Evolutionary conservation across 2,113 vertebrate genomes (phyloP).

Genomic region (Ophiodon elongatus): DNA sequence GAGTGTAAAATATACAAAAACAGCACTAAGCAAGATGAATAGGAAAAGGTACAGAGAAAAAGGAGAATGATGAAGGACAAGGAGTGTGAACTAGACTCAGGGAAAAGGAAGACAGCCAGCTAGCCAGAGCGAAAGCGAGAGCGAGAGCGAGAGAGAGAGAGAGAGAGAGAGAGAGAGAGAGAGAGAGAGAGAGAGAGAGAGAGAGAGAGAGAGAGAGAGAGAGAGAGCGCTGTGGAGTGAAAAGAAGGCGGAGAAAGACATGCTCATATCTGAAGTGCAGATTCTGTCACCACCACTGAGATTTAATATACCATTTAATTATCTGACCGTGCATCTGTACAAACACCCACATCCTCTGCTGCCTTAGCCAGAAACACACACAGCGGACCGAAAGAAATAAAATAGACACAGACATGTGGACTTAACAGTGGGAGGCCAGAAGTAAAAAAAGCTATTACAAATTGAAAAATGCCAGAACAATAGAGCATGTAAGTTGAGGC

Average conservation of each 20-base stretch:
- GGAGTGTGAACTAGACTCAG: conserved; percentile 4
- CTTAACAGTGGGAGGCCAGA: conserved; percentile 29
- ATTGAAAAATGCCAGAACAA: conserved; percentile 38
- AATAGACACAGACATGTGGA: conserved; percentile 25
- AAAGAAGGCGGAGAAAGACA: conserved; percentile 47
- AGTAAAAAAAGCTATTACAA: conserved; percentile 19
- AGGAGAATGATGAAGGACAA: conserved; percentile 5
- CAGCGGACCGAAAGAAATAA: neutral
- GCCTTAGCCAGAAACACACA: conserved; percentile 33
- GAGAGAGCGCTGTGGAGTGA: conserved; percentile 43
- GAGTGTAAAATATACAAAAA: conserved; percentile 46
- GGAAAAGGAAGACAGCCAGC: too few species aligned
- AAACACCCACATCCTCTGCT: conserved; percentile 79
- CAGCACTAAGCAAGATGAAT: conserved; percentile 37
- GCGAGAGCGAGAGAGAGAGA: neutral
- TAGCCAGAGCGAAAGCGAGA: too few species aligned
- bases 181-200: neutral
- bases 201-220: neutral
- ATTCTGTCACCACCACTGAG: conserved; percentile 75
- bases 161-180: conserved; percentile 5
- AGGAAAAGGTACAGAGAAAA: conserved; percentile 25
- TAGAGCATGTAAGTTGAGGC: conserved; percentile 21
- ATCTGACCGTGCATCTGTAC: conserved; percentile 78
- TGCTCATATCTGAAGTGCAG: conserved; percentile 67
- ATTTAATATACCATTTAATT: conserved; percentile 79